Percentiles rank a stretch among this genome's conserved stretches.
phyloP scores from a whole-genome alignment of 2,888 invertebrate species.

The Hyalella azteca region DNA sequence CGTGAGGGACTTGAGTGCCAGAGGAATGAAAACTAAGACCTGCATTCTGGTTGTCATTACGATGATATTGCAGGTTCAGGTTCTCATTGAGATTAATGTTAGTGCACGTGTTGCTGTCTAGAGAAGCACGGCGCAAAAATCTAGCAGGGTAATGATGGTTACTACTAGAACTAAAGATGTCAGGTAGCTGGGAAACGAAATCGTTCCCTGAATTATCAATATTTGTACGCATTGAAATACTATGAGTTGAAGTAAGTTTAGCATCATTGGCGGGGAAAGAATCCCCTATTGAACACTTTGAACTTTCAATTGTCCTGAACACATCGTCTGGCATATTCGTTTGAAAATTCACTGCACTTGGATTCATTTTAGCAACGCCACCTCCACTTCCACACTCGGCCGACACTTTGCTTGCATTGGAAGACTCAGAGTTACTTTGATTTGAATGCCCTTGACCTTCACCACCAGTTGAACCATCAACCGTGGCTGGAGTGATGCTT shows the following conservation, averaged over 20 bases:
- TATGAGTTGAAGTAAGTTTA: neutral
- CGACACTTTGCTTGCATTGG: neutral
- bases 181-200: neutral
- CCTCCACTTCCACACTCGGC: neutral
- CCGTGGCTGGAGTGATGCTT: conserved; percentile 6
- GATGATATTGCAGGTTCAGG: conserved; percentile 5
- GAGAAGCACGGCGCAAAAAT: conserved; percentile 46
- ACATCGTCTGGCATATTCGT: neutral
- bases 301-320: neutral
- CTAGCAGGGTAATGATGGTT: neutral
- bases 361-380: conserved; percentile 1
- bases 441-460: neutral
- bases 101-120: conserved; percentile 47
- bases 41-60: neutral
- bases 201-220: conserved; percentile 1
- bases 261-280: neutral
- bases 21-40: neutral
- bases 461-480: neutral
- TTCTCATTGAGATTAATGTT: conserved; percentile 26
- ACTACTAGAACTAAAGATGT: neutral
- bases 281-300: neutral
- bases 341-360: no score
- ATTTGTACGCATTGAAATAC: conserved; percentile 25
- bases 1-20: neutral
- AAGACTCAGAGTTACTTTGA: conserved; percentile 26